Evolutionary conservation across 1,140 invertebrate species (phyloP).

Genomic region (Ditylenchus dipsaci): DNA sequence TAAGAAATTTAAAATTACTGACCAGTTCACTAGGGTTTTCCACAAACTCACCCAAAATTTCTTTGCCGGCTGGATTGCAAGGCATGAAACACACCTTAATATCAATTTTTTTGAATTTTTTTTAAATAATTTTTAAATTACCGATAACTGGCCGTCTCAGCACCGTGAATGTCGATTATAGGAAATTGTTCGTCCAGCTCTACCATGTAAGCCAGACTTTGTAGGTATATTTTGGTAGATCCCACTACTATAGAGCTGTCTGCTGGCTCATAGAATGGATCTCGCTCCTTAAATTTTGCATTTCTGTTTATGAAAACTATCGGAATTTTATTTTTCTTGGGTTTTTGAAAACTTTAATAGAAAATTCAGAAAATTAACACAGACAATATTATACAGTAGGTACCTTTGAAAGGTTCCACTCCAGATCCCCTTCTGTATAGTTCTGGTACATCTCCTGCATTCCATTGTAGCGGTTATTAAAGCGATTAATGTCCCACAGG

Average conservation of each 20-base stretch:
- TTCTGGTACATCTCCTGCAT: conserved; percentile 68
- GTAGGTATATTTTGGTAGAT: conserved; percentile 64
- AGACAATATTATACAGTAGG: not conserved
- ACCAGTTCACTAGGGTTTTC: conserved; percentile 49
- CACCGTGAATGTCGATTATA: conserved; percentile 63
- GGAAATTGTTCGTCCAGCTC: conserved; percentile 65
- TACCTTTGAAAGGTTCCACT: conserved; percentile 63
- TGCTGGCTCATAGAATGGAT: conserved; percentile 66
- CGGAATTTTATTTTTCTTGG: too few species aligned
- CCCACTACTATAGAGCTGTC: conserved; percentile 65
- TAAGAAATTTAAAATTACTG: conserved; percentile 1
- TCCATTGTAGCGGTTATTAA: conserved; percentile 65
- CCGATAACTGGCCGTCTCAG: conserved; percentile 64
- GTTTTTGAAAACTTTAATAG: too few species aligned
- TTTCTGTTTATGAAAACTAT: too few species aligned
- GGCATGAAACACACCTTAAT: conserved; percentile 59
- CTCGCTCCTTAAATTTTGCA: conserved; percentile 60
- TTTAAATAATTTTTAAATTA: too few species aligned
- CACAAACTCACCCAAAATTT: conserved; percentile 45
- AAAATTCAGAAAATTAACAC: too few species aligned
- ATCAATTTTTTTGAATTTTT: too few species aligned
- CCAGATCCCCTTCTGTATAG: conserved; percentile 63
- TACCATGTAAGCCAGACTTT: conserved; percentile 64
- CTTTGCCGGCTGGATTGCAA: conserved; percentile 60
- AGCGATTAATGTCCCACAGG: conserved; percentile 65